These are phyloP conservation scores for Recurvirostra avosetta DNA, from an alignment of 2,113 vertebrate species.

Conservation along the genomic window DNA sequence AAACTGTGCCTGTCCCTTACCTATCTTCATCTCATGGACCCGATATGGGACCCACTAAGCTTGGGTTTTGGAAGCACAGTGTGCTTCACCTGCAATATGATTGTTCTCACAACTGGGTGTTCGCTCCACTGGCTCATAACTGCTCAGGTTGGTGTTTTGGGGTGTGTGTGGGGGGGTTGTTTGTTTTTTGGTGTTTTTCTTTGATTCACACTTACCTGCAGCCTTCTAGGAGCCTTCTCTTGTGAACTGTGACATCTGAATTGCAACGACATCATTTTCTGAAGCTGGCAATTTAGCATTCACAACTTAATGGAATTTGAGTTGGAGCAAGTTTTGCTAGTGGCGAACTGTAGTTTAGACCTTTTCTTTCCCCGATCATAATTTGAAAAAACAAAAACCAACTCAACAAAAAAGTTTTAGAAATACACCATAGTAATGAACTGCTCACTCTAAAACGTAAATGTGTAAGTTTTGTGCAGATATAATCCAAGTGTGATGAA, in stretches of 20 bases:
- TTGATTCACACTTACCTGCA: neutral
- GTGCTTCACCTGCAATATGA: neutral
- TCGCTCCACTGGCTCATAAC: neutral
- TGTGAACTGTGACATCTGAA: neutral
- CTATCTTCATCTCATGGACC: neutral
- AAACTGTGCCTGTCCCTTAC: neutral
- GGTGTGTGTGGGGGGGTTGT: too few species aligned
- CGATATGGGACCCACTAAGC: neutral
- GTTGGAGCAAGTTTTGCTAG: neutral
- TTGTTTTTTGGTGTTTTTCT: neutral
- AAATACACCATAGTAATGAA: neutral
- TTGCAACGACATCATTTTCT: neutral
- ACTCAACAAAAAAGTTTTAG: neutral
- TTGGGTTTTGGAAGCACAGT: neutral
- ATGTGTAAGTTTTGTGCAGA: neutral
- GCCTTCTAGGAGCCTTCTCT: neutral
- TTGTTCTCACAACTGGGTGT: neutral
- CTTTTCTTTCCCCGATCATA: neutral
- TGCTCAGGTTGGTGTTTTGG: neutral
- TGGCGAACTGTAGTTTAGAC: fast-evolving
- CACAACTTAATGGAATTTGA: neutral
- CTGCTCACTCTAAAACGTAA: neutral
- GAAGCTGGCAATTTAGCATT: neutral
- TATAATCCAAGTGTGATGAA: neutral
- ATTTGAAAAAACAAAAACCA: neutral